Percentiles rank a stretch among this genome's conserved stretches.
Evolutionary conservation across 2,113 vertebrate species (phyloP).

Genomic region (Hippopotamus amphibius): DNA sequence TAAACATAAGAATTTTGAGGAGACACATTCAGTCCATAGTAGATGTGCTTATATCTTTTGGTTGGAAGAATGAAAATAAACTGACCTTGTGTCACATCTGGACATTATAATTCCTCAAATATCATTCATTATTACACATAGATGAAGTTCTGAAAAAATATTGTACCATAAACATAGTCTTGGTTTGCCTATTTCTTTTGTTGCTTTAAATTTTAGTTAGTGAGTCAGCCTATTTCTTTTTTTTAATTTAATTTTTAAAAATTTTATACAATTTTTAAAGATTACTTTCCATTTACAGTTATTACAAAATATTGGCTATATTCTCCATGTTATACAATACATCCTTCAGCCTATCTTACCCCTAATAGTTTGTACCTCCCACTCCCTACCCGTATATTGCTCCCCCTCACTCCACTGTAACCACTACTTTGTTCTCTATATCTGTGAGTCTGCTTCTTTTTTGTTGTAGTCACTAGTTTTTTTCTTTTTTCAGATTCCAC

Average conservation of each 20-base stretch:
- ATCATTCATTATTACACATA: background rate
- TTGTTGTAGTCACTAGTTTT: background rate
- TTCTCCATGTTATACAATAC: background rate
- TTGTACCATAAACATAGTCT: background rate
- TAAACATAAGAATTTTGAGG: background rate
- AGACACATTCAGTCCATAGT: background rate
- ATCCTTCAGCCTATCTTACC: background rate
- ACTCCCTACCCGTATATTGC: background rate
- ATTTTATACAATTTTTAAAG: background rate
- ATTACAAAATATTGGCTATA: background rate
- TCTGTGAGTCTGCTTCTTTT: background rate
- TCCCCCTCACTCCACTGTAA: background rate
- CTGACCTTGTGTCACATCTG: background rate
- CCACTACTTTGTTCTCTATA: background rate
- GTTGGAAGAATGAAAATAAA: background rate
- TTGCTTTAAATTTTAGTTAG: background rate
- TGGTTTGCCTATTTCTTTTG: background rate
- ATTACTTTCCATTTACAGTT: background rate
- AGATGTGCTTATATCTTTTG: background rate
- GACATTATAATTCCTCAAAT: background rate
- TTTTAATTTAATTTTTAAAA: no score
- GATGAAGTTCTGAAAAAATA: constrained; percentile 2
- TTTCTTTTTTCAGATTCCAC: background rate
- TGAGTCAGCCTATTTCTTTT: no score
- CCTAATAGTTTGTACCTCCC: background rate